Evolutionary conservation across 1,140 invertebrate genomes (phyloP), one percentile per base, ranked within the genome.

Genomic region (Pararge aegeria): DNA sequence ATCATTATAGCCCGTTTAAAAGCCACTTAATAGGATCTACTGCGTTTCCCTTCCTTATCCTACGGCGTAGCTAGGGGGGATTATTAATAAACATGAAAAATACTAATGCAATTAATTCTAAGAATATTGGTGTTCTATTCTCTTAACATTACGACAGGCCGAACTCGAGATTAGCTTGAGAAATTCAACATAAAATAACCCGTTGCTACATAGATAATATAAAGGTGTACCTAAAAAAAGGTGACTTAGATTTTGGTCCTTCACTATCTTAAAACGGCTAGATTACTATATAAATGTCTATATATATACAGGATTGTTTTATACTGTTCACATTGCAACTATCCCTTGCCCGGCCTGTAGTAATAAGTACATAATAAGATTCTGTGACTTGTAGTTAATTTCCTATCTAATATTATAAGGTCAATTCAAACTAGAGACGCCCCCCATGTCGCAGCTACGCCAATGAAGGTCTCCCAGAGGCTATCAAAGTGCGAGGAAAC

Each of bases 401-500:
- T 18, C 38, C 38, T 46, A 16, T 40, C 37, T 40, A 40, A 30
- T 34, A 7, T 30, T 12, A 24, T 7, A 34, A 34, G 30, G 12
- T 34, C 30, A 34, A 34, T 34, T 18, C 13, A 46, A 24, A 5
- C 49, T 20, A 15, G 20, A n/a, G 30, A 15, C 15, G 1, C 20
- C 20, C n/a, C n/a, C 2, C n/a, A 15, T 13, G n/a, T 38, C 21
- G 24, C 29, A 37, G 55, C 55, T 49, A 56, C 55, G 55, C 48
- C 56, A 12, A 18, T 15, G 38, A 15, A 29, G 51, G 21, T 61
- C 71, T 83, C 73, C 74, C 74, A 65, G 46, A 65, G 78, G 78
- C 77, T 80, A 42, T 57, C 71, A 68, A 63, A 74, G 64, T 62
- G 75, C 70, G 56, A 60, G 78, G 80, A 83, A 82, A 83, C 82